phyloP scores from a whole-genome alignment of 2,113 vertebrate genomes.

The Arothron firmamentum region DNA sequence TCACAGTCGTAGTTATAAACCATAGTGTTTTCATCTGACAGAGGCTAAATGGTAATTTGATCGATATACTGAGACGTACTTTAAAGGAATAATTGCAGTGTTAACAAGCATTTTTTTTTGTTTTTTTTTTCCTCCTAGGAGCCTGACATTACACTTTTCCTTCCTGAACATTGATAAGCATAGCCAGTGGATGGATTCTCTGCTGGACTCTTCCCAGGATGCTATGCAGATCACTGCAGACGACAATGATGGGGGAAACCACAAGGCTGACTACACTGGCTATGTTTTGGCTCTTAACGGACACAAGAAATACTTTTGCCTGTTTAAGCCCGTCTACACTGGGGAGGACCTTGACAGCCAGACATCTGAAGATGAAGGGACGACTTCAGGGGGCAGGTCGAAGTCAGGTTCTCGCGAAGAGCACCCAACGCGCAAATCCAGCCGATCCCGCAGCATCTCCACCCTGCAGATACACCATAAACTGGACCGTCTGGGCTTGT shows the following conservation, averaged over 20 bases:
- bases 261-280: constrained; percentile 87
- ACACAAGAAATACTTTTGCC: constrained; percentile 96
- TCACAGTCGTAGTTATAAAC: too few species aligned
- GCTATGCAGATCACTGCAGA: constrained; percentile 77
- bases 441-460: constrained; percentile 69
- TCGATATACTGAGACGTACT: too few species aligned
- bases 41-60: too few species aligned
- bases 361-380: constrained; percentile 64
- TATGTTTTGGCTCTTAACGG: constrained; percentile 93
- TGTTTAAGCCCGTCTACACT: constrained; percentile 89
- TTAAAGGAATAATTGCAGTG: too few species aligned
- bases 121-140: constrained; percentile 70
- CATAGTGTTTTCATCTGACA: too few species aligned
- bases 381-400: constrained; percentile 34
- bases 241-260: constrained; percentile 78
- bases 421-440: constrained; percentile 59
- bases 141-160: constrained; percentile 92
- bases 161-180: constrained; percentile 97
- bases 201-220: constrained; percentile 88
- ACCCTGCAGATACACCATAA: constrained; percentile 87
- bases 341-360: constrained; percentile 77
- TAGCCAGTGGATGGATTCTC: constrained; percentile 85
- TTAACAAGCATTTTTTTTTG: not conserved
- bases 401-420: constrained; percentile 63
- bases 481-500: constrained; percentile 87